Evolutionary conservation across 1,140 invertebrate species (phyloP).

Genomic region (Drosophila nigrodunni): DNA sequence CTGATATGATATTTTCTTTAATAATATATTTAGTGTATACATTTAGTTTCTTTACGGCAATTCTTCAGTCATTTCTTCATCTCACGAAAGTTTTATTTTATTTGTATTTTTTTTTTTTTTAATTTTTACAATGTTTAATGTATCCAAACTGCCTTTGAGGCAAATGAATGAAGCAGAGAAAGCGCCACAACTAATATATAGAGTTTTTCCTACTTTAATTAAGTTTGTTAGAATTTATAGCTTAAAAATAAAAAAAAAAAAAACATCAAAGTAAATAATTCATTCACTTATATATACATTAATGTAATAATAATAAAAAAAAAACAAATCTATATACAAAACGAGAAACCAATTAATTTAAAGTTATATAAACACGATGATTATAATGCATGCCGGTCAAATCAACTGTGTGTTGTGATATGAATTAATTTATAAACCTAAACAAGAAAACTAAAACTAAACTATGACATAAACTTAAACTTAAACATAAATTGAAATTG

Average conservation of each 20-base stretch:
- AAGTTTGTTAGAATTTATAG: constrained; percentile 80
- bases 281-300: constrained; percentile 49
- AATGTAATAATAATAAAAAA: constrained; percentile 38
- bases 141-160: constrained; percentile 68
- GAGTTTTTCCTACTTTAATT: constrained; percentile 69
- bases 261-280: constrained; percentile 56
- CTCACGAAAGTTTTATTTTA: neutral
- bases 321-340: constrained; percentile 44
- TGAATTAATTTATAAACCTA: constrained; percentile 79
- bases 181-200: constrained; percentile 75
- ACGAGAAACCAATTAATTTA: constrained; percentile 40
- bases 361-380: constrained; percentile 54
- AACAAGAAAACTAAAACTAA: constrained; percentile 26
- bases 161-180: constrained; percentile 30
- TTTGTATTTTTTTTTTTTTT: constrained; percentile 17
- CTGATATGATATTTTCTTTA: constrained; percentile 66
- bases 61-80: constrained; percentile 26
- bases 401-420: constrained; percentile 84
- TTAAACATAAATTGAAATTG: constrained; percentile 8
- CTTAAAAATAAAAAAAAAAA: constrained; percentile 42
- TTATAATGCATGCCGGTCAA: constrained; percentile 65
- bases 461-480: constrained; percentile 9
- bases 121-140: constrained; percentile 24
- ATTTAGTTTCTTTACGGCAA: constrained; percentile 12
- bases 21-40: constrained; percentile 16